A percentile compares a stretch with the other conserved stretches of the same genome.
Evolutionary conservation across 2,797 vertebrate genomes (phyloP).

Genomic region (Lacerta bilineata): DNA sequence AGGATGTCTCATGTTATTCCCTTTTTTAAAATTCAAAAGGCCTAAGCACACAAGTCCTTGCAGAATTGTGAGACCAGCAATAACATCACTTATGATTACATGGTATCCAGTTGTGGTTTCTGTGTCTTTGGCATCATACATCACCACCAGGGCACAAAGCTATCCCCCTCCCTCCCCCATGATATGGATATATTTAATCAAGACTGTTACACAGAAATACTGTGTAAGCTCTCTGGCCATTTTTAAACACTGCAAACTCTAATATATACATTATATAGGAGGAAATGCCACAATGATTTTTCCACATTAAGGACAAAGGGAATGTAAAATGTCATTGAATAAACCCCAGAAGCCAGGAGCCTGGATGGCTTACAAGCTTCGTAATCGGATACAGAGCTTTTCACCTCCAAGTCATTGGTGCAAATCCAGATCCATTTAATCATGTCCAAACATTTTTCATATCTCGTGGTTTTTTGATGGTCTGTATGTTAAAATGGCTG

Average conservation of each 20-base stretch:
- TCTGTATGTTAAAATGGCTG: conserved; percentile 10
- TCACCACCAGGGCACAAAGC: conserved; percentile 9
- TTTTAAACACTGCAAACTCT: conserved; percentile 22
- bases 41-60: not conserved
- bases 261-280: not conserved
- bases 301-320: conserved; percentile 43
- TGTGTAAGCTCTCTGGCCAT: not conserved
- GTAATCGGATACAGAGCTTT: conserved; percentile 17
- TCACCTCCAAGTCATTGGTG: conserved; percentile 47
- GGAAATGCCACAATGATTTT: conserved; percentile 27
- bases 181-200: conserved; percentile 46
- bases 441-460: not conserved
- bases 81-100: not conserved
- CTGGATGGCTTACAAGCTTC: not conserved
- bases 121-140: not conserved
- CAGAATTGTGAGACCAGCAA: conserved; percentile 15
- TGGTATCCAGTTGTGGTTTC: not conserved
- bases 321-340: conserved; percentile 41
- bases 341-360: conserved; percentile 26
- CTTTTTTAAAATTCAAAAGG: conserved; percentile 1
- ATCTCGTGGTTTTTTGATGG: conserved; percentile 1
- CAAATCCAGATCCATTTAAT: conserved; percentile 32
- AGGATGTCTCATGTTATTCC: not conserved
- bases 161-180: conserved; percentile 14
- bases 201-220: not conserved